Base-by-base conservation (phyloP, 2,888 invertebrate genomes). In the Helleia helle region DNA sequence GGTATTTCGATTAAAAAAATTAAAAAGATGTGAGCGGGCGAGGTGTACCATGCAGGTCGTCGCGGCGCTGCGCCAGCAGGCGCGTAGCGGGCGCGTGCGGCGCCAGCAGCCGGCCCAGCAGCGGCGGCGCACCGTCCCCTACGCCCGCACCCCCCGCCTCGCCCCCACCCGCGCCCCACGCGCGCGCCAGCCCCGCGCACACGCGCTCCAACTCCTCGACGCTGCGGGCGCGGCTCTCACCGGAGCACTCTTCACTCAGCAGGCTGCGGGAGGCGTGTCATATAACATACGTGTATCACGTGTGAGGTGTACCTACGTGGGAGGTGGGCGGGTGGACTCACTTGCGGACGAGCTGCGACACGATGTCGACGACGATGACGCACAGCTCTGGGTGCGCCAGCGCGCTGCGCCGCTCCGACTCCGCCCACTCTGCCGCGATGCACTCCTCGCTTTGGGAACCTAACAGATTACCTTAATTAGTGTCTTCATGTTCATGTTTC, bases 371-470 rank as follows among this genome's bases (percentile, higher is more conserved):
- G 29, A 88, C 87, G 44, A 89, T 76, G 50, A 87, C 72, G 45
- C 86, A 89, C 29, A 90, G 74, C 45, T 87, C 87, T 1, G 89
- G 89, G 57, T 89, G 86, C 29, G 87, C 86, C 40, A 88, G 77
- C 37, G 77, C 76, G 25, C 83, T 72, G 43, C 52, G 55, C 54
- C 59, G 56, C 46, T 49, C 56, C 59, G 68, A 66, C 52, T 67
- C 68, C 46, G 58, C 56, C 51, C 66, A 68, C 47, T 67, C 69
- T 36, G 53, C 44, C 38, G 51, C 49, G 49, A 54, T 31, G 37
- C 47, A 29, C 41, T 62, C 64, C 43, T 38, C 37, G 11, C 25
- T 39, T 30, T 42, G 29, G 2, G 18, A 5, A 24, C 13, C 36
- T n/a, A 14, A 13, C n/a, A n/a, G n/a, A n/a, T n/a, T n/a, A n/a